Evolutionary conservation across 1,140 invertebrate genomes (phyloP).

Genomic region (Drosophila obscura): DNA sequence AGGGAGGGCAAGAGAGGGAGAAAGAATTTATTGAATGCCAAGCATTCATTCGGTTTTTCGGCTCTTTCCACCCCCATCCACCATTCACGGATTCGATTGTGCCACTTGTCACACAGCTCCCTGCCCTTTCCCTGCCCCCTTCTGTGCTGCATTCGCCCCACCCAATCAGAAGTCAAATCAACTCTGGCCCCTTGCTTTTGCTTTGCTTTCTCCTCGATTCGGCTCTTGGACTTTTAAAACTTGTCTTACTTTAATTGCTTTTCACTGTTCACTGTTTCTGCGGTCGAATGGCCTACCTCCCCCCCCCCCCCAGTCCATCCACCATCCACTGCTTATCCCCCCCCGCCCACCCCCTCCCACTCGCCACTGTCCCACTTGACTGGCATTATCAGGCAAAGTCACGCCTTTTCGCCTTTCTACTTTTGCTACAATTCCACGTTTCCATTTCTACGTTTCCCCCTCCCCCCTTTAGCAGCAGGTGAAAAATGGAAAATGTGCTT

Average conservation of each 20-base stretch:
- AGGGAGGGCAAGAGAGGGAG: too few species aligned
- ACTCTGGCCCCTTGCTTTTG: constrained; percentile 4
- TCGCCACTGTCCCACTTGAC: neutral
- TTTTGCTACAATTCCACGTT: neutral
- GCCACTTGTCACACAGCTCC: too few species aligned
- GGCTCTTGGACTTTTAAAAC: constrained; percentile 28
- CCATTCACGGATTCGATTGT: too few species aligned
- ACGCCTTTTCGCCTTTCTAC: too few species aligned
- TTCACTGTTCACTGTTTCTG: constrained; percentile 59
- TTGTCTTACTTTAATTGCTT: constrained; percentile 73
- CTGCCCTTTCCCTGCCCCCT: too few species aligned
- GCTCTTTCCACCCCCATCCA: too few species aligned
- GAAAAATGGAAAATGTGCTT: constrained; percentile 46
- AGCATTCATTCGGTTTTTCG: too few species aligned
- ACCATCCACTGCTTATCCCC: neutral
- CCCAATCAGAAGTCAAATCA: constrained; percentile 5
- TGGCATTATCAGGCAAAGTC: too few species aligned
- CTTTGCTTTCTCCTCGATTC: constrained; percentile 1
- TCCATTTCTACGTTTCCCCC: neutral
- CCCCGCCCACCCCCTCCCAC: neutral
- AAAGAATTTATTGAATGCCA: too few species aligned
- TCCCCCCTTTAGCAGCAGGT: constrained; percentile 19
- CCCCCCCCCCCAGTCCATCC: neutral
- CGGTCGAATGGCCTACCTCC: constrained; percentile 39
- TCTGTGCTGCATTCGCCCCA: too few species aligned